A percentile compares a stretch with the other conserved stretches of the same genome.
Evolutionary conservation across 2,113 vertebrate genomes (phyloP).

Genomic region (Amazona vittata): DNA sequence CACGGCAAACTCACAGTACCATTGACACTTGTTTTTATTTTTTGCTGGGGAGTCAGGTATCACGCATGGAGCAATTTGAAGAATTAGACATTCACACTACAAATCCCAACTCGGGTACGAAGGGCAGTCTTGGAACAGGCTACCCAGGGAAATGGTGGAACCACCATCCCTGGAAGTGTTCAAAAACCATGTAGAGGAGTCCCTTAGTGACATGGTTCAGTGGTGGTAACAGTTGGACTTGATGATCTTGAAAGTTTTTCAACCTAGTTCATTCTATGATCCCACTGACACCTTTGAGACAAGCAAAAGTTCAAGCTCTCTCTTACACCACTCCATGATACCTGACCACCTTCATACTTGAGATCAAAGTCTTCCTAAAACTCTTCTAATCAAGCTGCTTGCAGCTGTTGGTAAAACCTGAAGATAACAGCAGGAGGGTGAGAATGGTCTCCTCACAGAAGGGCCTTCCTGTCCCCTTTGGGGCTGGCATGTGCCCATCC

Average conservation of each 20-base stretch:
- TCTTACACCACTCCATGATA: neutral
- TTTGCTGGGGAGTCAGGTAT: neutral
- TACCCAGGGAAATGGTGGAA: neutral
- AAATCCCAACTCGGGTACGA: neutral
- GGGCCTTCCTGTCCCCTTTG: neutral
- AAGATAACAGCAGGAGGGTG: neutral
- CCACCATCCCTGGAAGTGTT: neutral
- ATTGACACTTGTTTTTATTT: fast-evolving
- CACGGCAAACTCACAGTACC: neutral
- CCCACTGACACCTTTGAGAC: neutral
- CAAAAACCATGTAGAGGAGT: neutral
- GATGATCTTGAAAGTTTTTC: neutral
- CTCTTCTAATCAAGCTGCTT: neutral
- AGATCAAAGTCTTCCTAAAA: neutral
- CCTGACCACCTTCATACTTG: neutral
- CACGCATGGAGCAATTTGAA: neutral
- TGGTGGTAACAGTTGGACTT: neutral
- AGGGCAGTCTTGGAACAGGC: neutral
- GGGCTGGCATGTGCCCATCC: neutral
- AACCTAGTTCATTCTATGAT: neutral
- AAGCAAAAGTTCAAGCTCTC: neutral
- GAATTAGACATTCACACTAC: neutral
- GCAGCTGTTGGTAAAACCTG: neutral
- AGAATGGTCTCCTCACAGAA: neutral
- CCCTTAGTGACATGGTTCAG: neutral